Base-by-base conservation (phyloP, 2,888 invertebrate genomes). In the Drosophila vallismaia region DNA sequence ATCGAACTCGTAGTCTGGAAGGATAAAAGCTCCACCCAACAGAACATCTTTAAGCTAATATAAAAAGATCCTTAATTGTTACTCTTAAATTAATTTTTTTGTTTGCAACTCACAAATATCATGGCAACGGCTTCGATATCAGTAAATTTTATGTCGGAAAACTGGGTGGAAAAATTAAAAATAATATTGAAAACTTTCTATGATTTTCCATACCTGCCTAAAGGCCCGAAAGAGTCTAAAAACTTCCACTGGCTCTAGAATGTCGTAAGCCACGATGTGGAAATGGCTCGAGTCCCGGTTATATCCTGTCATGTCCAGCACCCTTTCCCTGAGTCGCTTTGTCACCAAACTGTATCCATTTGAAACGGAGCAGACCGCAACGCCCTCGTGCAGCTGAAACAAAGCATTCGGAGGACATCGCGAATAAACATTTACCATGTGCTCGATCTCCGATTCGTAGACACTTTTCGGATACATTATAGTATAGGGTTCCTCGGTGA, bases 271-370 rank as follows among this genome's bases (percentile, higher is more conserved):
- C 7, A 79, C 3, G 2, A 79, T 36, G 10, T 29, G 49, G 5
- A 67, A 36, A 0, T 52, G 46, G 0, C 62, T 14, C 40, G 28
- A 57, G 0, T 38, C 8, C 5, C 5, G 14, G 3, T 46, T 9
- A 0, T 53, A 10, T 3, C 49, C 75, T 0, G 76, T 52, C 81
- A 84, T 80, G 19, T 80, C 78, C 50, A 31, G 28, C 9, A 71
- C 19, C 2, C 84, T 66, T 0, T 14, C 8, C 0, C n/a, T 24
- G 3, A 83, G 19, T 5, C 5, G 12, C 28, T 12, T 10, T 1
- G 55, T 51, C 7, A 45, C 28, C 0, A 1, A 9, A 29, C 72
- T 71, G 6, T 55, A 69, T 5, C 5, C 50, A 24, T 59, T 58
- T 7, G 48, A 44, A 2, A 80, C 42, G 28, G 62, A 50, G 31